A percentile compares a stretch with the other conserved stretches of the same genome.
These are phyloP conservation scores for Tortrix viridana DNA, from an alignment of 2,888 invertebrate species.

Conservation along the genomic window DNA sequence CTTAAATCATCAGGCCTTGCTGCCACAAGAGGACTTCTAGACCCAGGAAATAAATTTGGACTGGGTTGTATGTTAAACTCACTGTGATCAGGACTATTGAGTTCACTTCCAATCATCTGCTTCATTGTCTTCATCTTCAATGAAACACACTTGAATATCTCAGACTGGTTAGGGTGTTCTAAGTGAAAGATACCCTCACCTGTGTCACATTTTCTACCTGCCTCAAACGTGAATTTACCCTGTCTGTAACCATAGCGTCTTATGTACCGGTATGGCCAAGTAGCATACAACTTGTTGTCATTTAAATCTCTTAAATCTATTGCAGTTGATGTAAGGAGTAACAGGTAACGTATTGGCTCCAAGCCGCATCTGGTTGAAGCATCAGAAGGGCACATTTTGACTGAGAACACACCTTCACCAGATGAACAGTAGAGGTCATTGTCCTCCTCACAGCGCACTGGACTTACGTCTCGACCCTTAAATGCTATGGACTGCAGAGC, in stretches of 20 bases:
- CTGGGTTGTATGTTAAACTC: slow-evolving; percentile 90
- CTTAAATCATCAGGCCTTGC: slow-evolving; percentile 78
- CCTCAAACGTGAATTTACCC: slow-evolving; percentile 94
- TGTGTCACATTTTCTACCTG: slow-evolving; percentile 93
- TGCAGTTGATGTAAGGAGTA: slow-evolving; percentile 90
- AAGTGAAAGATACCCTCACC: slow-evolving; percentile 93
- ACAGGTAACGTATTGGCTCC: slow-evolving; percentile 87
- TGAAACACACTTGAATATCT: slow-evolving; percentile 91
- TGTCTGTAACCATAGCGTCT: slow-evolving; percentile 93
- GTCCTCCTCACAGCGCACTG: slow-evolving; percentile 90
- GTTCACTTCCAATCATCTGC: slow-evolving; percentile 89
- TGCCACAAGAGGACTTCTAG: slow-evolving; percentile 91
- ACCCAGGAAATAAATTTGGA: slow-evolving; percentile 91
- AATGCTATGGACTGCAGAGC: slow-evolving; percentile 93
- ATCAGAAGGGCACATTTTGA: slow-evolving; percentile 90
- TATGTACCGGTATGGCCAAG: slow-evolving; percentile 94
- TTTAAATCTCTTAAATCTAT: slow-evolving; percentile 89
- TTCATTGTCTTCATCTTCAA: slow-evolving; percentile 95
- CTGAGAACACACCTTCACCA: slow-evolving; percentile 91
- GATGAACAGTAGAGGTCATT: slow-evolving; percentile 95
- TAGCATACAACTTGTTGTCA: slow-evolving; percentile 87
- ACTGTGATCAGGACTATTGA: slow-evolving; percentile 87
- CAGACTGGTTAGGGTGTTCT: slow-evolving; percentile 92
- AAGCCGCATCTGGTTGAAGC: slow-evolving; percentile 91
- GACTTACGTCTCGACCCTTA: slow-evolving; percentile 85